These are phyloP conservation scores for Chaetops frenatus DNA, from an alignment of 2,113 vertebrate species.

Conservation along the genomic window DNA sequence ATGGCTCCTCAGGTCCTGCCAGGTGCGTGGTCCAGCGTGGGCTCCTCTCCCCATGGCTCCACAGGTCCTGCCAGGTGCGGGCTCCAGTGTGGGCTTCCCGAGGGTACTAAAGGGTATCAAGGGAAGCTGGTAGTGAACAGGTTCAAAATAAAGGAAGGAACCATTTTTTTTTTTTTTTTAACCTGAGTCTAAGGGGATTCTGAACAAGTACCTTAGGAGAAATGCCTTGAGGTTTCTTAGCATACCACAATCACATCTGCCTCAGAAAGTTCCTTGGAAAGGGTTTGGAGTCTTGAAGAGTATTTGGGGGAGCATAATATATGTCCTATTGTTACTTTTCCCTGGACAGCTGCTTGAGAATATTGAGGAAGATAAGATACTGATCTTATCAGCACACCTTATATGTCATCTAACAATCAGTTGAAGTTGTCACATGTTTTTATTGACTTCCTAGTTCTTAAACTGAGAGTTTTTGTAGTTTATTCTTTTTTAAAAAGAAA, in stretches of 20 bases:
- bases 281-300: neutral
- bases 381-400: neutral
- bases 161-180: neutral
- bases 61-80: neutral
- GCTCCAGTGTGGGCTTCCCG: fast-evolving
- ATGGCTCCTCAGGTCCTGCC: neutral
- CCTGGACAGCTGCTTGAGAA: neutral
- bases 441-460: neutral
- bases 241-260: neutral
- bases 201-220: neutral
- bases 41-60: too few relatives aligned
- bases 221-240: neutral
- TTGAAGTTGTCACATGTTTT: neutral
- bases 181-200: neutral
- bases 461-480: neutral
- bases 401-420: neutral
- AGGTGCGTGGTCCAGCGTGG: neutral
- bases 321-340: neutral
- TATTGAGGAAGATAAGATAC: neutral
- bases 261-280: neutral
- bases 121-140: neutral
- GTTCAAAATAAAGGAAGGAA: neutral
- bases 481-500: neutral
- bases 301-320: neutral
- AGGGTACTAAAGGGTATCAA: neutral